A percentile compares a stretch with the other conserved stretches of the same genome.
These are phyloP conservation scores for Muscina levida DNA, from an alignment of 2,888 invertebrate genomes.

Conservation along the genomic window DNA sequence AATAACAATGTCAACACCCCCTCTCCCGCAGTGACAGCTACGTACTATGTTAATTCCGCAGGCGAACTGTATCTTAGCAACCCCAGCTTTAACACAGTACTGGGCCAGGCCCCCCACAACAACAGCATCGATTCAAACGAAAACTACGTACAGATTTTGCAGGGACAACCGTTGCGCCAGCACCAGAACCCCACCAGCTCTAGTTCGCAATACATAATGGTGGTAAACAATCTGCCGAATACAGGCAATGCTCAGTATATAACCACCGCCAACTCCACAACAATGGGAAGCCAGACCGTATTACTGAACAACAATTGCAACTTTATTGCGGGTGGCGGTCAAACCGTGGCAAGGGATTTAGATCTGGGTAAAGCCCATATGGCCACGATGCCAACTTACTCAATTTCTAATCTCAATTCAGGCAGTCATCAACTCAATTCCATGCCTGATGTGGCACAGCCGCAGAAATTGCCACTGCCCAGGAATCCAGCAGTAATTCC, in stretches of 20 bases:
- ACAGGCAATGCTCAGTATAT: conserved; percentile 32
- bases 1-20: neutral
- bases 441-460: no score
- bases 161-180: conserved; percentile 26
- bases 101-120: neutral
- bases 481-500: no score
- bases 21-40: conserved; percentile 37
- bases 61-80: conserved; percentile 51
- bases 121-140: conserved; percentile 31
- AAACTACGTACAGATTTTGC: conserved; percentile 29
- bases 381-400: conserved; percentile 10
- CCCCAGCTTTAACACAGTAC: conserved; percentile 41
- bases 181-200: conserved; percentile 29
- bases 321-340: neutral
- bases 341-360: neutral
- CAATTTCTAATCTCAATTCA: conserved; percentile 14
- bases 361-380: neutral
- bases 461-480: no score
- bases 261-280: conserved; percentile 16
- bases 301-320: conserved; percentile 30
- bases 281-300: conserved; percentile 30
- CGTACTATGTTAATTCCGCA: conserved; percentile 57
- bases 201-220: conserved; percentile 55
- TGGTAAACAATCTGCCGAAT: conserved; percentile 44
- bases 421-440: no score